Base-by-base conservation (phyloP, 2,888 invertebrate genomes). In the Piscicola geometra region DNA sequence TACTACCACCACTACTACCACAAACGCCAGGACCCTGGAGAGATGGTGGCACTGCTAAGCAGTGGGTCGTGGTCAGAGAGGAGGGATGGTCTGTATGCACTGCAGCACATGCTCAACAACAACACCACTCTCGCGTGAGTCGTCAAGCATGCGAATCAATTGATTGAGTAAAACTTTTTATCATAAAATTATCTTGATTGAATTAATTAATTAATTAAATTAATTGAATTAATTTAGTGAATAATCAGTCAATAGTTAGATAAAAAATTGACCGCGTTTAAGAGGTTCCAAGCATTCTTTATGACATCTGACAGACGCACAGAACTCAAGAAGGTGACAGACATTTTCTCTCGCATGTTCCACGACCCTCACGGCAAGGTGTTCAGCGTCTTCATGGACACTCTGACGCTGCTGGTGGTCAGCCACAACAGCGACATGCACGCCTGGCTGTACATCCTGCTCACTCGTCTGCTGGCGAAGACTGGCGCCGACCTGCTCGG, bases 351-450 rank as follows among this genome's bases (percentile, higher is more conserved):
- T 78, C 92, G 93, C 87, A 94, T 97, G 93, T 96, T 98, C 85
- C 94, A 94, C 89, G 97, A 98, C 86, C 93, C 94, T 1, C 93
- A 97, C 87, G 90, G 95, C 81, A 92, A 93, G 88, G 94, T 95
- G 80, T 92, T 97, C 87, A 92, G 93, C 70, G 87, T 96, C 77
- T 94, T 96, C 86, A 87, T 97, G 83, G 98, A 98, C 84, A 93
- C 94, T 0, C 89, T 98, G 60, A 92, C 92, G 82, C 95, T 95
- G 84, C 88, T 97, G 82, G 90, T 98, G 75, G 88, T 90, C 78
- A 90, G 91, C 56, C 94, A 98, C 86, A 91, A 91, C 83, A 89
- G 90, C 79, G 94, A 96, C 83, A 88, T 98, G 73, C 90, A 91
- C 82, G 94, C 93, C 84, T 97, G 97, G 94, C 88, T 98, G 1